Conservation (phyloP, 1,140 invertebrate genomes). For the Eriosoma lanigerum region DNA sequence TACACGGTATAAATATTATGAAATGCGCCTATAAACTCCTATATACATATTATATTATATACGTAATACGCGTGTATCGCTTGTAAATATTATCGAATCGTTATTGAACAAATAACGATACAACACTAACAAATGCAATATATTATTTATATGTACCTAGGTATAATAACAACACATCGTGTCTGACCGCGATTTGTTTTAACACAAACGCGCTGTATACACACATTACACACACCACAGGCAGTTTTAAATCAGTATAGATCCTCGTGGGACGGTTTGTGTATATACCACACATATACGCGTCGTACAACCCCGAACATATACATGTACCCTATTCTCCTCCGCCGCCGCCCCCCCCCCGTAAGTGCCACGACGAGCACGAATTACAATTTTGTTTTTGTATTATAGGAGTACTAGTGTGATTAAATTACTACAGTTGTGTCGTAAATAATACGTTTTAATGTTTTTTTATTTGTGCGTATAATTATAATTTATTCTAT, state of each 20-base stretch:
- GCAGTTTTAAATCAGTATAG: not conserved
- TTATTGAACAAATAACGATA: conserved; percentile 48
- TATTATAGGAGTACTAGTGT: no score
- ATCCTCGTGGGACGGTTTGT: not conserved
- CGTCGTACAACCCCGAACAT: not conserved
- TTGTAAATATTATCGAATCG: conserved; percentile 49
- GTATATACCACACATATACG: not conserved
- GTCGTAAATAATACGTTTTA: no score
- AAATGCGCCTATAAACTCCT: no score
- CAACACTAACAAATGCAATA: conserved; percentile 11
- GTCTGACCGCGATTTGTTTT: conserved; percentile 26
- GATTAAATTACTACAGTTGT: no score
- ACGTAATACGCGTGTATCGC: not conserved
- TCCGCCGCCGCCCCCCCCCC: not conserved
- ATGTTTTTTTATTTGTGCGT: no score
- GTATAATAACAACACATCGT: not conserved
- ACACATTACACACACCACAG: not conserved
- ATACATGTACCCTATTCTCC: not conserved
- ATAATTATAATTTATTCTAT: no score
- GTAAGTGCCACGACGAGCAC: no score
- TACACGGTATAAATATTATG: not conserved
- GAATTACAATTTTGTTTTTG: no score
- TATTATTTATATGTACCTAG: conserved; percentile 3
- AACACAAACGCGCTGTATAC: not conserved
- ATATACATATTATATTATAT: no score